These are phyloP conservation scores for Belonocnema kinseyi DNA, from an alignment of 1,140 invertebrate genomes.

Conservation along the genomic window DNA sequence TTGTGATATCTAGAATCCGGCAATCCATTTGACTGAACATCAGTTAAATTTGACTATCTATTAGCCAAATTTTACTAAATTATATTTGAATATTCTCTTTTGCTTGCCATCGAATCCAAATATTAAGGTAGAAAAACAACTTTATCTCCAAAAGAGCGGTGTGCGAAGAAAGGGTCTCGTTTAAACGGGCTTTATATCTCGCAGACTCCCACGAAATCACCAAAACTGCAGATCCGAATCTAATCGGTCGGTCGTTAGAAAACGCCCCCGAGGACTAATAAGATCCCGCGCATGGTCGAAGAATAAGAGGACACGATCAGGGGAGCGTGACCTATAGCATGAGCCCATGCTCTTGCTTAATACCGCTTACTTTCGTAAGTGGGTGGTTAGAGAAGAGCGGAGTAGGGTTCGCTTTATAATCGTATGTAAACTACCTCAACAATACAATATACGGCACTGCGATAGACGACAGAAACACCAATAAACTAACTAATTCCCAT, in stretches of 20 bases:
- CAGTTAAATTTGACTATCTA: no score
- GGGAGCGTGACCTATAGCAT: no score
- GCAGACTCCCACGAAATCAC: slow-evolving; percentile 32
- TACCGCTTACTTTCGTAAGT: background rate
- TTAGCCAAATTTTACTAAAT: no score
- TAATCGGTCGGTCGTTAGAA: slow-evolving; percentile 40
- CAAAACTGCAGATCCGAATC: slow-evolving; percentile 46
- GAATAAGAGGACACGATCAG: background rate
- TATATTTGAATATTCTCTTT: no score
- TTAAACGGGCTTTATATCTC: background rate
- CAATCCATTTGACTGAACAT: no score
- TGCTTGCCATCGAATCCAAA: no score
- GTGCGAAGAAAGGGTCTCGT: background rate
- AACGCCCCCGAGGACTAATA: background rate
- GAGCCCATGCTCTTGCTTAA: no score
- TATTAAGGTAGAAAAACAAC: no score
- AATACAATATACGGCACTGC: slow-evolving; percentile 27
- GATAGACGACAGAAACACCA: slow-evolving; percentile 28
- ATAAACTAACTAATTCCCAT: slow-evolving; percentile 36
- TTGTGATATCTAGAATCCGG: no score
- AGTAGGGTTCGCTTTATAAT: slow-evolving; percentile 31
- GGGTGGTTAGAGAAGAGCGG: background rate
- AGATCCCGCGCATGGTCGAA: background rate
- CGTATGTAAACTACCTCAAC: slow-evolving; percentile 21
- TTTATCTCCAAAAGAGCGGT: background rate